Base-by-base conservation (phyloP, 2,113 vertebrate species). In the Myocastor coypus region DNA sequence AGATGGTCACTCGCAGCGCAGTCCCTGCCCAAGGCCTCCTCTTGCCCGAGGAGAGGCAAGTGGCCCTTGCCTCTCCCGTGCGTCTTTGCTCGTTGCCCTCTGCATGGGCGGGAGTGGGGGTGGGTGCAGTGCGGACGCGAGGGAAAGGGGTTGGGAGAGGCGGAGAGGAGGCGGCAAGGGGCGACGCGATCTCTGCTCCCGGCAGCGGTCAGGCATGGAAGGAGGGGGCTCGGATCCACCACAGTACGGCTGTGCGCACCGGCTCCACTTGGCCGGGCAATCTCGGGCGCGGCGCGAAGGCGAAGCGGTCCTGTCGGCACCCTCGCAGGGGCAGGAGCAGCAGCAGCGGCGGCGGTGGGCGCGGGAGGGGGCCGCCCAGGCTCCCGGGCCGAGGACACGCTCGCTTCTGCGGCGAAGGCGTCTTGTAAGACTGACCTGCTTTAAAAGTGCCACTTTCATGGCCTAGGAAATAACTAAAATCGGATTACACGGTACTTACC, bases 401-500 rank as follows among this genome's bases (percentile, higher is more conserved):
- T 96, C 88, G 42, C 55, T 13, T 92, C 66, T 34, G 52, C 28
- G 37, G 91, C 69, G 46, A 82, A 86, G 64, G 94, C 94, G 73
- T 97, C 96, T 82, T 87, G 92, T 37, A 28, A 88, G 87, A 93
- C 64, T 91, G 96, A 95, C 96, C 96, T 92, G 96, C 95, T 95
- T 97, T 92, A 73, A 97, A 97, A 97, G 97, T 96, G 89, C 87
- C 95, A 89, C 96, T 95, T 94, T 57, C 24, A 89, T 52, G 93
- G 93, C 92, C 90, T 91, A 90, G 91, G 96, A 93, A 89, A 96
- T 59, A 81, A 87, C 92, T 55, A 11, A 81, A 90, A 94, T 63
- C 91, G 94, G 92, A 96, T 90, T 50, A 78, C 95, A 96, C 59
- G 71, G 81, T 96, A 98, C 97, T 98, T 95, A 98, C 97, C 97